Percentiles rank a stretch among this genome's conserved stretches.
phyloP scores from a whole-genome alignment of 2,888 invertebrate species.

The Ornithoptera alexandrae region DNA sequence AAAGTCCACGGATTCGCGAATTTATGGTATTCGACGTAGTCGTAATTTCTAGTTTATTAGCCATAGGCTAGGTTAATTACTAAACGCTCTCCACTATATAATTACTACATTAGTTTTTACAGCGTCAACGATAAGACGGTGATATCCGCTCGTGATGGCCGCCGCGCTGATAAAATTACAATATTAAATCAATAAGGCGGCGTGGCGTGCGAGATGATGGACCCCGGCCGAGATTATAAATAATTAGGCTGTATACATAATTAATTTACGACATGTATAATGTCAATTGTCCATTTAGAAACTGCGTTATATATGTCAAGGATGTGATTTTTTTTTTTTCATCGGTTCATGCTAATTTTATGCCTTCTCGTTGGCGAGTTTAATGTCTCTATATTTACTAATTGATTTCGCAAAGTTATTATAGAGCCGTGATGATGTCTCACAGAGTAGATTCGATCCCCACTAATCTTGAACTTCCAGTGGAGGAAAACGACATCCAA shows the following conservation, averaged over 20 bases:
- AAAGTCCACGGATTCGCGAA: conserved; percentile 5
- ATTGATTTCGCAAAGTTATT: too few species aligned
- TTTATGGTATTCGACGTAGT: conserved; percentile 2
- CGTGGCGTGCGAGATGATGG: conserved; percentile 21
- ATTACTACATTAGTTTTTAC: conserved; percentile 25
- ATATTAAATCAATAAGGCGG: conserved; percentile 50
- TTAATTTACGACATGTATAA: conserved; percentile 37
- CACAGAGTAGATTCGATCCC: too few species aligned
- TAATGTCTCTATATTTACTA: conserved; percentile 14
- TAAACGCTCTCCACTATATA: conserved; percentile 13
- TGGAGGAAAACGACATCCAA: too few species aligned
- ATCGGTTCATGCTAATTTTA: conserved; percentile 13
- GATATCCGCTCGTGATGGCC: conserved; percentile 26
- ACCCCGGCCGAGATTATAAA: conserved; percentile 33
- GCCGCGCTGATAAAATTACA: conserved; percentile 37
- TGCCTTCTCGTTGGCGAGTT: not conserved
- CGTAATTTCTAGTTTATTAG: conserved; percentile 16
- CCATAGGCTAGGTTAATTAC: conserved; percentile 18
- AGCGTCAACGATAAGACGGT: conserved; percentile 13
- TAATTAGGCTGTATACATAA: conserved; percentile 40
- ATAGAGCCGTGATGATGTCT: too few species aligned
- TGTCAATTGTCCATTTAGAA: conserved; percentile 34
- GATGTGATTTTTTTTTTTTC: conserved; percentile 32
- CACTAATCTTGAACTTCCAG: too few species aligned
- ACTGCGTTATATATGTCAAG: conserved; percentile 36